A percentile compares a stretch with the other conserved stretches of the same genome.
These are phyloP conservation scores for Eurystomus gularis DNA, from an alignment of 2,113 vertebrate genomes.

Conservation along the genomic window DNA sequence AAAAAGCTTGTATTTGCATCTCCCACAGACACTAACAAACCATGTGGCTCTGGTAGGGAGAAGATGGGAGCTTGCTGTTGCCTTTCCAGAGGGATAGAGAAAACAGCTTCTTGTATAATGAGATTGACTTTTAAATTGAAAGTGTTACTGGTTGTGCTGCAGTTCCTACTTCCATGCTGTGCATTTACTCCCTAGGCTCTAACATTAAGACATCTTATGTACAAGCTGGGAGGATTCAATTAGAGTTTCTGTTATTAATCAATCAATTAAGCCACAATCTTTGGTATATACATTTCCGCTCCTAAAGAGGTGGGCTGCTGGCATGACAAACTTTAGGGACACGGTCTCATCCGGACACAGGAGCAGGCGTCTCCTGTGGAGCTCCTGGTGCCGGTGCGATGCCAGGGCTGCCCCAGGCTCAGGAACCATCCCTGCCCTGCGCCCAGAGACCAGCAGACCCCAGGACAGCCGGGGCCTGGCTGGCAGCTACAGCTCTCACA, in stretches of 20 bases:
- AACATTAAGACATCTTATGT: constrained; percentile 75
- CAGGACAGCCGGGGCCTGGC: neutral
- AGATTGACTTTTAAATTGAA: constrained; percentile 79
- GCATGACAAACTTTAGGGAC: rapidly evolving
- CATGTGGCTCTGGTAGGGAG: constrained; percentile 51
- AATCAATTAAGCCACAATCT: constrained; percentile 76
- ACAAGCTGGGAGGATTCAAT: constrained; percentile 78
- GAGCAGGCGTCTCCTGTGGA: neutral
- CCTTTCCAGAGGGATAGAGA: constrained; percentile 65
- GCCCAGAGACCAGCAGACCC: neutral
- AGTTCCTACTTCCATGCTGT: constrained; percentile 70
- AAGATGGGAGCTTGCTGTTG: constrained; percentile 41
- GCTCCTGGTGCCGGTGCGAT: rapidly evolving
- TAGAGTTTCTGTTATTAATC: constrained; percentile 79
- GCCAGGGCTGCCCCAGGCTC: rapidly evolving
- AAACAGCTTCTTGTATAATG: constrained; percentile 74
- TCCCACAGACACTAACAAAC: constrained; percentile 70
- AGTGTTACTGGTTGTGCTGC: constrained; percentile 56
- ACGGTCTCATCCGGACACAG: neutral
- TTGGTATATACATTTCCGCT: constrained; percentile 69
- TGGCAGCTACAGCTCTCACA: neutral
- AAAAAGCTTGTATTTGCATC: constrained; percentile 70
- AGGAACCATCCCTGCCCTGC: rapidly evolving
- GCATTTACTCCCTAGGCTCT: constrained; percentile 76
- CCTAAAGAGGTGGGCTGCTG: constrained; percentile 67